Evolutionary conservation across 2,113 vertebrate genomes (phyloP), one percentile per base, ranked within the genome.

Genomic region (Siniperca knerii): DNA sequence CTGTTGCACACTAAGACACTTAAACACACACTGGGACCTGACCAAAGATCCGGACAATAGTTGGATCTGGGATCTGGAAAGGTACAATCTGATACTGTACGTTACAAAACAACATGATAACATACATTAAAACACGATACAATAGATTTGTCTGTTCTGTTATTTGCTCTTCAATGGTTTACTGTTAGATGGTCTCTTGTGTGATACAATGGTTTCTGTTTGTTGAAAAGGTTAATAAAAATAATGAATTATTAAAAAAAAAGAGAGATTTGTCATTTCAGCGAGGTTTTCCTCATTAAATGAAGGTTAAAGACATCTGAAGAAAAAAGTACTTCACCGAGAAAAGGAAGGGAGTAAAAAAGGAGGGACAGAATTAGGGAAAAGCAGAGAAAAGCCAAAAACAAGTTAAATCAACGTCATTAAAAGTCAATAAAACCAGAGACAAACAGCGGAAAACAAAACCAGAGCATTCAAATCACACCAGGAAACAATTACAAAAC

Each of bases 401-500:
- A 68, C n/a, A 48, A 37, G 16, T 46, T 52, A 8, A 55, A 73
- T 37, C 20, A 29, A 86, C 44, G 20, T 54, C 54, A 73, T 33
- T 65, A n/a, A 75, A 67, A 50, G n/a, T 40, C n/a, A 52, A 65
- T 52, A 76, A 54, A 54, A 33, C 0, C 25, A 35, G n/a, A n/a
- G n/a, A n/a, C 4, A 46, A 35, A 40, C 29, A 58, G 4, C 16
- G 37, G 11, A 35, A 60, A 58, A 50, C 15, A 54, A 23, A 78
- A 25, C 3, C 20, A 37, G 11, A 72, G 21, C 23, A 57, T 35
- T 48, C 12, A 42, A 57, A 57, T 35, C 65, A 46, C 16, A 29
- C 0, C 29, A 23, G 70, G 58, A 69, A 82, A 74, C 57, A 73
- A 37, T 52, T 20, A 58, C 20, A 75, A 69, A 65, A 46, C 67